Evolutionary conservation across 2,113 vertebrate genomes (phyloP).

Genomic region (Hippolais icterina): DNA sequence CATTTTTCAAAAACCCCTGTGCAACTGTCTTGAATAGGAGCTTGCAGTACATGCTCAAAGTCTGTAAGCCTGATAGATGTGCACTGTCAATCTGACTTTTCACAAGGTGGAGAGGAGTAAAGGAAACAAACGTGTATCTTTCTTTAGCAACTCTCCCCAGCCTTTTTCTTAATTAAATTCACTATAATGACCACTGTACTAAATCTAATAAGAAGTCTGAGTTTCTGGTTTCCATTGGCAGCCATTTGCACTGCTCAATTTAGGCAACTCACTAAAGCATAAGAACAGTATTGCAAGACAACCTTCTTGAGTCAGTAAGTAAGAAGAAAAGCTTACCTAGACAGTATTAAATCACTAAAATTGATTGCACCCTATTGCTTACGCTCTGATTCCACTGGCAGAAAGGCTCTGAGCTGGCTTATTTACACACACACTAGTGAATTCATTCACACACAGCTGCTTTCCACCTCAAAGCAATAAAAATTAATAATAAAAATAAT

Average conservation of each 20-base stretch:
- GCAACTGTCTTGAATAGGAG: not conserved
- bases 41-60: not conserved
- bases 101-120: not conserved
- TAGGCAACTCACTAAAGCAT: not conserved
- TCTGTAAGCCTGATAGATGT: not conserved
- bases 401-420: not conserved
- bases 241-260: not conserved
- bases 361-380: not conserved
- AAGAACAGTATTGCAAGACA: not conserved
- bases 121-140: not conserved
- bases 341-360: conserved; percentile 18
- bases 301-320: not conserved
- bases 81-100: not conserved
- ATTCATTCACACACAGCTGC: not conserved
- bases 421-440: not conserved
- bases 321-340: conserved; percentile 26
- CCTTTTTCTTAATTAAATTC: not conserved
- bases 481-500: conserved; percentile 59
- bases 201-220: conserved; percentile 7
- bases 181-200: not conserved
- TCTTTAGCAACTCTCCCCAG: not conserved
- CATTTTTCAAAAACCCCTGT: not conserved
- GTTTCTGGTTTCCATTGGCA: conserved; percentile 4
- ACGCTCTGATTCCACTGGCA: not conserved
- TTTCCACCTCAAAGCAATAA: not conserved